Evolutionary conservation across 2,888 invertebrate genomes (phyloP).

Genomic region (Calameuta filiformis): DNA sequence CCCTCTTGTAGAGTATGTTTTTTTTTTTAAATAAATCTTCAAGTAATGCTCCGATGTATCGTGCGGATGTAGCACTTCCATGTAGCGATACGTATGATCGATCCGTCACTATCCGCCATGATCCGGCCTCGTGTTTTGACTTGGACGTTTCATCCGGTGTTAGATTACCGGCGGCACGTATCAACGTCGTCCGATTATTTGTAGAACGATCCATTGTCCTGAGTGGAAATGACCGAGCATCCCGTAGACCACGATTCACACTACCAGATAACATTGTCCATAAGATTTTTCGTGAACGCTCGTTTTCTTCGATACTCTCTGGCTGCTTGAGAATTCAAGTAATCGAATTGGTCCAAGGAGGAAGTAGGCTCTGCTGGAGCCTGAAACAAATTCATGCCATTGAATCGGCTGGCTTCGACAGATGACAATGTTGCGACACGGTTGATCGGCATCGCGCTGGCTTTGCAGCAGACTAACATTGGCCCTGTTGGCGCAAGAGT

Average conservation of each 20-base stretch:
- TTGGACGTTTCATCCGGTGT: constrained; percentile 57
- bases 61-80: not conserved
- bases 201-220: constrained; percentile 59
- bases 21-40: too few species aligned
- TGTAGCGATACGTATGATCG: too few species aligned
- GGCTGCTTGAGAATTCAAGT: not conserved
- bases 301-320: not conserved
- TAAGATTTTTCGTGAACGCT: constrained; percentile 9
- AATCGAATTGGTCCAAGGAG: constrained; percentile 19
- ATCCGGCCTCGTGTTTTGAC: constrained; percentile 49
- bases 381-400: constrained; percentile 47
- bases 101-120: not conserved
- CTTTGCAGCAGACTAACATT: not conserved
- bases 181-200: constrained; percentile 46
- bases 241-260: not conserved
- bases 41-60: constrained; percentile 5
- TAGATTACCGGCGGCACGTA: constrained; percentile 38
- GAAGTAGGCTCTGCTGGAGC: constrained; percentile 50
- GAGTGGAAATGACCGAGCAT: not conserved
- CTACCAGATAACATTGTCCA: constrained; percentile 4
- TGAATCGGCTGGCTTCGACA: constrained; percentile 29
- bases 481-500: too few species aligned
- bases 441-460: constrained; percentile 7
- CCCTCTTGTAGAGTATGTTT: too few species aligned
- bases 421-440: constrained; percentile 17